phyloP scores from a whole-genome alignment of 2,888 invertebrate species.

The Scaptomyza reducta region DNA sequence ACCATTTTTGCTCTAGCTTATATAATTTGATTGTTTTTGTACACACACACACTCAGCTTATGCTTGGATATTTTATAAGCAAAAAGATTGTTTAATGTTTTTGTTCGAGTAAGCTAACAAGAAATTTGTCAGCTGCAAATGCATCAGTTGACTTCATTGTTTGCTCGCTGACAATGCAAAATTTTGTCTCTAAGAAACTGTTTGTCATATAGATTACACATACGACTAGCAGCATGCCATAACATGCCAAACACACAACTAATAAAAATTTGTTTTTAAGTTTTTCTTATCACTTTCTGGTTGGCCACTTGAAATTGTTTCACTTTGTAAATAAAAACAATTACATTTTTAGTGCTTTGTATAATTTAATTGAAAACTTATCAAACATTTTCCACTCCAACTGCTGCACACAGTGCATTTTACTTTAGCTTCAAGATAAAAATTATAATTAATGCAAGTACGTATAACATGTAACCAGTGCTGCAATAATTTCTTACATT shows the following conservation, averaged over 20 bases:
- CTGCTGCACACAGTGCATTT: constrained; percentile 26
- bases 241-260: constrained; percentile 11
- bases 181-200: constrained; percentile 24
- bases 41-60: not conserved
- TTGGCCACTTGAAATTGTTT: constrained; percentile 21
- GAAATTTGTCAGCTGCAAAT: constrained; percentile 37
- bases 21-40: constrained; percentile 49
- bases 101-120: constrained; percentile 16
- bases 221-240: not conserved
- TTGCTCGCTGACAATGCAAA: constrained; percentile 43
- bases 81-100: constrained; percentile 36
- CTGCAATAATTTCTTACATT: constrained; percentile 16
- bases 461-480: constrained; percentile 20
- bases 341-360: constrained; percentile 39
- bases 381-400: constrained; percentile 56
- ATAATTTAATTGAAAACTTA: constrained; percentile 65
- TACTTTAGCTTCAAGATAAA: constrained; percentile 36
- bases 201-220: constrained; percentile 22
- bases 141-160: constrained; percentile 46
- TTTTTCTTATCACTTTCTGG: constrained; percentile 34
- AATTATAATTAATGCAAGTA: constrained; percentile 49
- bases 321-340: constrained; percentile 42
- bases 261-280: constrained; percentile 1
- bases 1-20: constrained; percentile 47
- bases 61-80: constrained; percentile 8